These are phyloP conservation scores for Listronotus oregonensis DNA, from an alignment of 1,140 invertebrate species.

Conservation along the genomic window DNA sequence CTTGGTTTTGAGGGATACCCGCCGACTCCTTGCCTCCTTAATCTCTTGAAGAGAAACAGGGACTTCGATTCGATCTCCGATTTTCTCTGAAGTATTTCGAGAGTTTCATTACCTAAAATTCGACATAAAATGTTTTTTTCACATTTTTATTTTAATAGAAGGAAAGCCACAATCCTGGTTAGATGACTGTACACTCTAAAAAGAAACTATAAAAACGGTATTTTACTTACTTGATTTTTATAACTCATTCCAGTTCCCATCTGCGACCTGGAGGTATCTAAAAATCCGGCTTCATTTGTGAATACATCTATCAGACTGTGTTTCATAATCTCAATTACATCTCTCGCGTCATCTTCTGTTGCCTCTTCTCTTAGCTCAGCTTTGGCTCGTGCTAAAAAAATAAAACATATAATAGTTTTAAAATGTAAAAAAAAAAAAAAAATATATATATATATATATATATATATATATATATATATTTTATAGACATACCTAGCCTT, in stretches of 20 bases:
- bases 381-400: constrained; percentile 78
- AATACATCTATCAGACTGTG: constrained; percentile 80
- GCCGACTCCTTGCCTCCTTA: constrained; percentile 69
- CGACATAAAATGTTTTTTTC: background rate
- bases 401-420: too few relatives aligned
- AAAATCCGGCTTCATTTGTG: constrained; percentile 69
- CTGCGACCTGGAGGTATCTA: constrained; percentile 72
- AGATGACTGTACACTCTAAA: too few relatives aligned
- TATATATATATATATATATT: too few relatives aligned
- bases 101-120: constrained; percentile 75
- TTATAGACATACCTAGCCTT: too few relatives aligned
- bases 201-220: too few relatives aligned
- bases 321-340: constrained; percentile 85
- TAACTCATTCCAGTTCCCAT: constrained; percentile 76
- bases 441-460: too few relatives aligned
- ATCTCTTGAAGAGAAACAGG: constrained; percentile 78
- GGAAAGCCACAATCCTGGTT: too few relatives aligned
- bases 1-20: constrained; percentile 64
- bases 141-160: too few relatives aligned
- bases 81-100: constrained; percentile 70
- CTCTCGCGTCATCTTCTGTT: constrained; percentile 78
- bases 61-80: constrained; percentile 68
- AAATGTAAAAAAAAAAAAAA: too few relatives aligned
- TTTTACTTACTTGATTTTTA: constrained; percentile 63
- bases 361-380: constrained; percentile 81